Base-by-base conservation (phyloP, 1,140 invertebrate genomes). In the Amphibalanus amphitrite region DNA sequence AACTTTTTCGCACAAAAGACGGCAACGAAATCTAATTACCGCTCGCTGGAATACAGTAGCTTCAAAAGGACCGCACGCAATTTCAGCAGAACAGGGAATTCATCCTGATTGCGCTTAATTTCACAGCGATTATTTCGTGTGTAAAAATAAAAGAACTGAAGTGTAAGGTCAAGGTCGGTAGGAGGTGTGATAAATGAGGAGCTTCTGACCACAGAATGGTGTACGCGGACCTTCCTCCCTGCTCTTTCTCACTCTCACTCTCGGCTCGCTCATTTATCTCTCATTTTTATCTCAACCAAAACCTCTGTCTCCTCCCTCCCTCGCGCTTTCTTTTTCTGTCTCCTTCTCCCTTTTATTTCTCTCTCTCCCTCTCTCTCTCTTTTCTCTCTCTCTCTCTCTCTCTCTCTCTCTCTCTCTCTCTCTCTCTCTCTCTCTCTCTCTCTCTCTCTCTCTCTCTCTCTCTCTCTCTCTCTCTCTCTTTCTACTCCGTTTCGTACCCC, bases 361-460 rank as follows among this genome's bases (percentile, higher is more conserved):
- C 47, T 59, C 47, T 59, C 17, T 23, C 20, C 17, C 47, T 59
- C 47, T 59, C 47, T 59, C 47, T 59, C 47, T 59, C 47, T 59
- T 20, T 59, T 20, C 23, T 20, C 23, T 20, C 23, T 20, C 20
- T 23, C 20, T 1, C 23, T 20, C 23, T 23, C 47, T 59, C 47
- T 59, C 47, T 59, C 47, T 59, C 47, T 59, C 47, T 59, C 47
- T 59, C 47, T 59, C 47, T 59, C 47, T 59, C 47, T 59, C 47
- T 59, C 47, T 59, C 47, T 59, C 47, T 23, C 20, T 59, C 47
- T 59, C 47, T 59, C 47, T 59, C 47, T 59, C 47, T 23, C 20
- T 23, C 23, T 20, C 47, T 59, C 47, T 59, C 47, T 59, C 47
- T 59, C 6, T 59, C 47, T 59, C 47, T 59, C 17, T 59, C 47